A percentile compares a stretch with the other conserved stretches of the same genome.
Conservation (phyloP, 2,888 invertebrate species). For the Papilio elwesi region DNA sequence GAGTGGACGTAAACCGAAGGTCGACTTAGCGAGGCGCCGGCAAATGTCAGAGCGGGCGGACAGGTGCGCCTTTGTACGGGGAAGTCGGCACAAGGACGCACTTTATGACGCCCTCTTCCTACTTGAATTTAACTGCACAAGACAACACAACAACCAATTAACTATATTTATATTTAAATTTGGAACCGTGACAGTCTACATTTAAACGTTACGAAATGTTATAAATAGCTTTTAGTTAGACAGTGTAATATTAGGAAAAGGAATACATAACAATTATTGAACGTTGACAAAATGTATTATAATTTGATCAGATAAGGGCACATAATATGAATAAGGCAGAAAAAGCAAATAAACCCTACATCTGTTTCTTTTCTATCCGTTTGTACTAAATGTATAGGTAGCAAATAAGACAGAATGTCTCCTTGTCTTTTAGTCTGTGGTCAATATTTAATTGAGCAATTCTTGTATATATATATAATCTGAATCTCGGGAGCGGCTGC, state of each 20-base stretch:
- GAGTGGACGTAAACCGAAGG: slow-evolving; percentile 46
- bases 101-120: slow-evolving; percentile 6
- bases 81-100: slow-evolving; percentile 7
- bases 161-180: neutral
- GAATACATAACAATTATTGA: neutral
- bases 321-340: too few relatives aligned
- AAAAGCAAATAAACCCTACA: too few relatives aligned
- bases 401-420: too few relatives aligned
- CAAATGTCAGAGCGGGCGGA: slow-evolving; percentile 50
- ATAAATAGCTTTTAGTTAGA: neutral
- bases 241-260: neutral
- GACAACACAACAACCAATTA: neutral
- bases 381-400: too few relatives aligned
- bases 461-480: too few relatives aligned
- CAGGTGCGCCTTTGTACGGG: slow-evolving; percentile 48
- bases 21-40: slow-evolving; percentile 37
- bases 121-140: neutral
- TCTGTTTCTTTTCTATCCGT: too few relatives aligned
- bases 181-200: slow-evolving; percentile 3
- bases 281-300: neutral
- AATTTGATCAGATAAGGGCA: too few relatives aligned
- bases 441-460: too few relatives aligned
- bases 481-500: too few relatives aligned
- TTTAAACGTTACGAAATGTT: neutral
- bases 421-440: too few relatives aligned